Conservation (phyloP, 2,797 vertebrate species). For the Lagorchestes hirsutus region DNA sequence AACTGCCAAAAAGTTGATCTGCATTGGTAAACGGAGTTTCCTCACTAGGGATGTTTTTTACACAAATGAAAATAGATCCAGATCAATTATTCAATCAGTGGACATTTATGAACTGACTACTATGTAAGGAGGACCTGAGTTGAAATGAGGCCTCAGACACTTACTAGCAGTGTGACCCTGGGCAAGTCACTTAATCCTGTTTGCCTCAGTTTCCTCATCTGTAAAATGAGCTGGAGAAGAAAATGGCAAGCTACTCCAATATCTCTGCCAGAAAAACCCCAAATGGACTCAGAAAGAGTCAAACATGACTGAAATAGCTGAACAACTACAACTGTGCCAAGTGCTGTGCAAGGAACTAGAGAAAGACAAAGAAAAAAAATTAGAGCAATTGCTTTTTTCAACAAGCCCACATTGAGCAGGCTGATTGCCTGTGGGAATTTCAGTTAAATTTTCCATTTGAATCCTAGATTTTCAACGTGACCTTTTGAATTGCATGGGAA, state of each 20-base stretch:
- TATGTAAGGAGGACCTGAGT: neutral
- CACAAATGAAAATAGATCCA: neutral
- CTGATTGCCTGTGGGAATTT: conserved; percentile 17
- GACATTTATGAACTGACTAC: neutral
- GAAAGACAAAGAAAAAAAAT: neutral
- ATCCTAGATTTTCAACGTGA: neutral
- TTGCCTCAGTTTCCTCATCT: neutral
- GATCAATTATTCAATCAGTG: neutral
- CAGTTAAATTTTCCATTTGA: neutral
- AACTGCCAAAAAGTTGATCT: neutral
- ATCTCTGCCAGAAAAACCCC: neutral
- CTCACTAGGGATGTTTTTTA: neutral
- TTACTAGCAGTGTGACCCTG: neutral
- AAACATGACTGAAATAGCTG: neutral
- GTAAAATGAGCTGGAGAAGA: neutral
- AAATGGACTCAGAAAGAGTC: neutral
- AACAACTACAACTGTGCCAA: neutral
- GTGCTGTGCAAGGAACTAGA: neutral
- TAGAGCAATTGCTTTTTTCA: neutral
- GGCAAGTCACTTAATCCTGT: neutral
- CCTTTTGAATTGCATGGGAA: conserved; percentile 58
- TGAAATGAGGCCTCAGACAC: neutral
- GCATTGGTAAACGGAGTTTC: neutral
- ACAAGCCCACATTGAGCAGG: neutral
- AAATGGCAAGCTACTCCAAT: neutral